phyloP scores from a whole-genome alignment of 2,797 vertebrate species.

The Pipistrellus pygmaeus region DNA sequence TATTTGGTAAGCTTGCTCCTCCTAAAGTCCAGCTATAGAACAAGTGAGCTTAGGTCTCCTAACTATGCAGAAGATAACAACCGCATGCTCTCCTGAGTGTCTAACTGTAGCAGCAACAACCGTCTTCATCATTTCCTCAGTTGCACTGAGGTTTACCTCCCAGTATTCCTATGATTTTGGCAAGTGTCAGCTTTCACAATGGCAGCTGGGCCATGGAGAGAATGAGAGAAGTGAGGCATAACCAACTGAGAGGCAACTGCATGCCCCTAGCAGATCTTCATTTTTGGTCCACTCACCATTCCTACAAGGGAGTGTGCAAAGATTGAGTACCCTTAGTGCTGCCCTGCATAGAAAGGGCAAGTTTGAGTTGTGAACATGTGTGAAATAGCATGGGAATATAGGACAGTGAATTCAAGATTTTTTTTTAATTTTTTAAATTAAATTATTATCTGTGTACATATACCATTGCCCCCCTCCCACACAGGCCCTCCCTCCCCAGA shows the following conservation, averaged over 20 bases:
- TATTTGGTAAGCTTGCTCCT: neutral
- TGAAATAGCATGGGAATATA: neutral
- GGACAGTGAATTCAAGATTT: neutral
- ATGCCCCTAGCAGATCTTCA: neutral
- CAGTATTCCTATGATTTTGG: neutral
- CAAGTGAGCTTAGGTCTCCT: neutral
- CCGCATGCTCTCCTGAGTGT: neutral
- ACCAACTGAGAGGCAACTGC: neutral
- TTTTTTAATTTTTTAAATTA: neutral
- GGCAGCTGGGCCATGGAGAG: neutral
- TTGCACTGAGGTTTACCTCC: neutral
- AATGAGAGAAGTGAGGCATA: neutral
- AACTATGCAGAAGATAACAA: neutral
- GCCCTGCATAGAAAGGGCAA: neutral
- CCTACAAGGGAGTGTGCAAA: neutral
- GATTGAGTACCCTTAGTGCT: neutral
- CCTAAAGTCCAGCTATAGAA: neutral
- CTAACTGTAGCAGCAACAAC: neutral
- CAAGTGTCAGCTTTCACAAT: neutral
- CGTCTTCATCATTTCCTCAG: neutral
- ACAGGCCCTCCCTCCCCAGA: too few relatives aligned
- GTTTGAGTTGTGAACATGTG: neutral
- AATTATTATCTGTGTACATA: too few relatives aligned
- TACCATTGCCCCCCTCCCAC: too few relatives aligned
- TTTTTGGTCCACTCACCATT: neutral